Evolutionary conservation across 2,888 invertebrate genomes (phyloP).

Genomic region (Norana najaformis): DNA sequence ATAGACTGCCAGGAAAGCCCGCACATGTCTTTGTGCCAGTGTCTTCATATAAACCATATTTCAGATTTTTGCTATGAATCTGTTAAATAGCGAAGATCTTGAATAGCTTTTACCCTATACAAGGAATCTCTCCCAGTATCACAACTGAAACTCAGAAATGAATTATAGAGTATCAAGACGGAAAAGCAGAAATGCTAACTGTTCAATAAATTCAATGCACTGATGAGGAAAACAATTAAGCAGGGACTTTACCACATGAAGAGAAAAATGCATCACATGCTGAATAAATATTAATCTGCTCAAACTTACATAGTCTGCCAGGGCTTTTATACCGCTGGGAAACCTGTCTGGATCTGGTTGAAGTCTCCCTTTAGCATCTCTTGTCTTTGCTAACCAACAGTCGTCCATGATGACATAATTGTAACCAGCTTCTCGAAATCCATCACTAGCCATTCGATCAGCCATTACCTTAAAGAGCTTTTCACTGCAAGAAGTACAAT

Average conservation of each 20-base stretch:
- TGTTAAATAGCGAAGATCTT: conserved; percentile 59
- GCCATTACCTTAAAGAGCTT: conserved; percentile 32
- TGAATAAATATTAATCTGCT: too few relatives aligned
- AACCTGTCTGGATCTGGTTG: conserved; percentile 84
- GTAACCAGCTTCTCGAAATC: conserved; percentile 73
- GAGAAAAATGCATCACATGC: too few relatives aligned
- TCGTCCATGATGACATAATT: conserved; percentile 73
- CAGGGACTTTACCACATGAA: not conserved
- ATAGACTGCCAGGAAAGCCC: conserved; percentile 91
- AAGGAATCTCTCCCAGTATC: too few relatives aligned
- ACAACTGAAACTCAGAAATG: not conserved
- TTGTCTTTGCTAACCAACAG: conserved; percentile 87
- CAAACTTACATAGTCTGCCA: conserved; percentile 79
- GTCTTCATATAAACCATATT: conserved; percentile 95
- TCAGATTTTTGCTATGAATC: conserved; percentile 88
- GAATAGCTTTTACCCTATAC: not conserved
- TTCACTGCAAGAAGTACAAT: conserved; percentile 29
- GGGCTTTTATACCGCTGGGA: conserved; percentile 85
- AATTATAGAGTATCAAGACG: not conserved
- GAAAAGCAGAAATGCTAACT: not conserved
- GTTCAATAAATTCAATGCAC: not conserved
- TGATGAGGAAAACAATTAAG: not conserved
- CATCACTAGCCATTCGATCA: conserved; percentile 32
- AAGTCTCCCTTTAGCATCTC: conserved; percentile 74
- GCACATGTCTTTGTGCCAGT: conserved; percentile 95